Evolutionary conservation across 2,888 invertebrate species (phyloP).

Genomic region (Augiades crinisus): DNA sequence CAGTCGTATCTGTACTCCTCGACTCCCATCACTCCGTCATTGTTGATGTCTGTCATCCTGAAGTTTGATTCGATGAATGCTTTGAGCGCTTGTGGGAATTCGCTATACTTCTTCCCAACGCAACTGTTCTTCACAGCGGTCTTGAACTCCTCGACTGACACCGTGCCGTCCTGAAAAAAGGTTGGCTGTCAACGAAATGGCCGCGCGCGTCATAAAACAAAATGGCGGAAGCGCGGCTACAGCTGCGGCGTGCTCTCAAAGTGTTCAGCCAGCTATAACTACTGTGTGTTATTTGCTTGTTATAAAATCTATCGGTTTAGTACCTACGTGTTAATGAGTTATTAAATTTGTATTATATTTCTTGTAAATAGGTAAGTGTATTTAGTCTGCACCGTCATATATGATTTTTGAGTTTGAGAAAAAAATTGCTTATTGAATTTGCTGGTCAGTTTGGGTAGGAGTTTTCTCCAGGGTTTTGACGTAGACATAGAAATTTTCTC

Average conservation of each 20-base stretch:
- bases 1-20: slow-evolving; percentile 93
- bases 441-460: too few relatives aligned
- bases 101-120: slow-evolving; percentile 87
- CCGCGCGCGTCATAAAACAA: slow-evolving; percentile 28
- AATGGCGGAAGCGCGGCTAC: slow-evolving; percentile 46
- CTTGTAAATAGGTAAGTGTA: slow-evolving; percentile 20
- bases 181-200: slow-evolving; percentile 15
- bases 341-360: neutral
- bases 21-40: slow-evolving; percentile 88
- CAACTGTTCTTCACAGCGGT: slow-evolving; percentile 90
- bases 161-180: slow-evolving; percentile 86
- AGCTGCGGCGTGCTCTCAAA: slow-evolving; percentile 27
- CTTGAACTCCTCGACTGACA: slow-evolving; percentile 91
- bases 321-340: neutral
- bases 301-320: neutral
- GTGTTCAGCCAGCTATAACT: slow-evolving; percentile 18
- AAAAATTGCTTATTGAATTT: too few relatives aligned
- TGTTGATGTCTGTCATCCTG: slow-evolving; percentile 89
- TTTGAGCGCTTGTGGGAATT: slow-evolving; percentile 93
- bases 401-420: too few relatives aligned
- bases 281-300: slow-evolving; percentile 6
- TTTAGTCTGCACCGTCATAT: too few relatives aligned
- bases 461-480: too few relatives aligned
- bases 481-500: too few relatives aligned
- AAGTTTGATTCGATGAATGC: slow-evolving; percentile 93